Conservation (phyloP, 2,797 vertebrate species). For the Macrochelys suwanniensis region DNA sequence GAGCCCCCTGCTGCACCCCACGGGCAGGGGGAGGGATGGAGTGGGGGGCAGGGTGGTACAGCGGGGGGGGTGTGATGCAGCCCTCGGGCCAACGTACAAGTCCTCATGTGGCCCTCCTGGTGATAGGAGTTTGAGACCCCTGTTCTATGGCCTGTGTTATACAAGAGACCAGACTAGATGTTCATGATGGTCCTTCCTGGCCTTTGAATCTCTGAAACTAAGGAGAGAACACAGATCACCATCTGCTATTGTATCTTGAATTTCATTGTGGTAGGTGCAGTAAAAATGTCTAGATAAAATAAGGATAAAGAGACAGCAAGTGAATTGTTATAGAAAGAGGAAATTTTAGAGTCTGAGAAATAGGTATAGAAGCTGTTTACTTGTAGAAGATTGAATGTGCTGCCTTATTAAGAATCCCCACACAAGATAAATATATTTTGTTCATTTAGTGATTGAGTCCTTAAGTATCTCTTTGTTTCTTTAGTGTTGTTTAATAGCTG, state of each 20-base stretch:
- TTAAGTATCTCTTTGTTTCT: not conserved
- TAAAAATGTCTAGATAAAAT: not conserved
- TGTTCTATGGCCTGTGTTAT: not conserved
- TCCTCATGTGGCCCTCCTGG: too few species aligned
- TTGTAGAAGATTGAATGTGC: not conserved
- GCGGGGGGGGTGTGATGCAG: too few species aligned
- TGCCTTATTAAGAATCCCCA: not conserved
- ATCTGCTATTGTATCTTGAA: not conserved
- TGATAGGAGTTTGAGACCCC: too few species aligned
- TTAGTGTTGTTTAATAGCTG: not conserved
- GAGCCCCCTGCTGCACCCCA: too few species aligned
- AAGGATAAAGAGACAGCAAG: not conserved
- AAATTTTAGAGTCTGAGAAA: not conserved
- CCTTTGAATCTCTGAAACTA: not conserved
- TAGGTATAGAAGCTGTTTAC: not conserved
- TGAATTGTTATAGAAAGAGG: not conserved
- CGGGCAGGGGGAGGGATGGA: too few species aligned
- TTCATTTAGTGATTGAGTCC: not conserved
- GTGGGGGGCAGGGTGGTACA: too few species aligned
- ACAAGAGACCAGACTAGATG: not conserved
- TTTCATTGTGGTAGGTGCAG: not conserved
- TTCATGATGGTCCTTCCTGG: not conserved
- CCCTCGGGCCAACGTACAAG: too few species aligned
- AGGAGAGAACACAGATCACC: not conserved
- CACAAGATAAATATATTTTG: not conserved